Evolutionary conservation across 2,888 invertebrate genomes (phyloP), one percentile per base, ranked within the genome.

Genomic region (Nephrotoma flavescens): DNA sequence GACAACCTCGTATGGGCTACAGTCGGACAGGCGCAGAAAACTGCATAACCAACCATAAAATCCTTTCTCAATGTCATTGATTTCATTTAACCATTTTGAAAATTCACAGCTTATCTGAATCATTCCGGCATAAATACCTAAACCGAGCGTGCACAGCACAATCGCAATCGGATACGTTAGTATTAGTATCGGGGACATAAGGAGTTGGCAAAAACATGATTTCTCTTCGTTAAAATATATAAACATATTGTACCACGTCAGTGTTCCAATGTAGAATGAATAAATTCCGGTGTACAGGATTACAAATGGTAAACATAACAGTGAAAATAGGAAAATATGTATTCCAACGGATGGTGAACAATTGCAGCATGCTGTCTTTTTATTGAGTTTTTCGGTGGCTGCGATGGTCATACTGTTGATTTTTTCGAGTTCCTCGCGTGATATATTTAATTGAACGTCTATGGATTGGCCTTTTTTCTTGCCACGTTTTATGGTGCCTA

Each of bases 41-140:
- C 94, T 93, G 90, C 96, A 96, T 19, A 96, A 91, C 95, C 95
- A 96, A 6, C 96, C 96, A 88, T 95, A 96, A 91, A 96, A 96
- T 0, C 96, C 96, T 90, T 96, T 96, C 89, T 96, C 96, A 89
- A 95, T 94, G 90, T 96, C 96, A 87, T 93, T 93, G 2, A 95
- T 93, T 91, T 95, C 95, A 89, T 94, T 94, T 90, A 93, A 92
- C 96, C 96, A 96, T 88, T 93, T 94, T 45, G 93, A 92, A 87
- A 94, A 94, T 89, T 94, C 94, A 90, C 95, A 94, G 0, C 95
- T 95, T 12, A 96, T 90, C 90, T 96, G 96, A 6, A 93, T 93
- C 87, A 95, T 91, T 0, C 94, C 94, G 84, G 95, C 94, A 90
- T 95, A 95, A 45, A 95, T 86, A 0, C 95, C 95, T 19, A 96